phyloP scores from a whole-genome alignment of 2,113 vertebrate genomes.

The Sander vitreus region DNA sequence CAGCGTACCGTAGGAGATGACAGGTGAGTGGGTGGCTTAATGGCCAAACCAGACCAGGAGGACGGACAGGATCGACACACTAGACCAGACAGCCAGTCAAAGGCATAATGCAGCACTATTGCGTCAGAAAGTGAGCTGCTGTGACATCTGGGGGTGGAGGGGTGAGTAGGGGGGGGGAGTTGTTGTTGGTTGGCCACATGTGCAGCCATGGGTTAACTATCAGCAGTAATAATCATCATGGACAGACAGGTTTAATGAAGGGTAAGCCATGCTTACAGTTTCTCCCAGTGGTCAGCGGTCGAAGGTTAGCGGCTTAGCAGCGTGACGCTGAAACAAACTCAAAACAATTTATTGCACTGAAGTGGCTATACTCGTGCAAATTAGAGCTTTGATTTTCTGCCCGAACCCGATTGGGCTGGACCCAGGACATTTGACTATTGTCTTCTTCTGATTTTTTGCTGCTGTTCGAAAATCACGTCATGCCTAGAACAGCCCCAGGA shows the following conservation, averaged over 20 bases:
- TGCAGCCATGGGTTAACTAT: slow-evolving; percentile 54
- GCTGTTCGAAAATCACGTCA: no score
- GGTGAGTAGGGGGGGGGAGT: not conserved
- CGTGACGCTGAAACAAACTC: slow-evolving; percentile 26
- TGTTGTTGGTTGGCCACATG: slow-evolving; percentile 55
- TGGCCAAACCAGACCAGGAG: slow-evolving; percentile 21
- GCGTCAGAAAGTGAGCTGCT: slow-evolving; percentile 1
- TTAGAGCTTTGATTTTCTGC: no score
- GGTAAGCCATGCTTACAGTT: slow-evolving; percentile 59
- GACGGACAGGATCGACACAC: not conserved
- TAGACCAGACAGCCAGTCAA: slow-evolving; percentile 5
- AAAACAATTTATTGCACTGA: slow-evolving; percentile 22
- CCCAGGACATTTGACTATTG: no score
- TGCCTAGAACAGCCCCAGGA: no score
- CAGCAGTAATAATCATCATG: slow-evolving; percentile 52
- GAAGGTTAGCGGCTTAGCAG: slow-evolving; percentile 50
- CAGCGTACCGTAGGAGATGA: slow-evolving; percentile 9
- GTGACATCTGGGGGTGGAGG: slow-evolving; percentile 15
- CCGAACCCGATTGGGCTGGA: no score
- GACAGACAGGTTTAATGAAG: slow-evolving; percentile 65
- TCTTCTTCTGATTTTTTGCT: no score
- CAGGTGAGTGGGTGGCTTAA: slow-evolving; percentile 29
- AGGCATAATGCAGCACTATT: slow-evolving; percentile 3
- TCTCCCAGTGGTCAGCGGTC: slow-evolving; percentile 35
- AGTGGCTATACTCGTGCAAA: not conserved